phyloP scores from a whole-genome alignment of 1,140 invertebrate species.

The Mesaphorura yosii region DNA sequence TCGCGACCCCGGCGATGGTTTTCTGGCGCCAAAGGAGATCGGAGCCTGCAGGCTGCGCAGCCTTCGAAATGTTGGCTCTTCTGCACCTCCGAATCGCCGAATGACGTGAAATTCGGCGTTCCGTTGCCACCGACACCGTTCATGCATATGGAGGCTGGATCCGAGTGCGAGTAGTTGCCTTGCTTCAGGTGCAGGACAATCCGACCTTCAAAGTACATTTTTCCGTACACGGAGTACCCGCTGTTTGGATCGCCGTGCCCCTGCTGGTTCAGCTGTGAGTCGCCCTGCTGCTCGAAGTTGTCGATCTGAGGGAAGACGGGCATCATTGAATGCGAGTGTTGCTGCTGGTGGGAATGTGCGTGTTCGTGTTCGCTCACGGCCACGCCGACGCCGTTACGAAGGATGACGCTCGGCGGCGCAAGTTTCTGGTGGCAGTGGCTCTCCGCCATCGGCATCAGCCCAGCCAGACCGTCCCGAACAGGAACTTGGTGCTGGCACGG shows the following conservation, averaged over 20 bases:
- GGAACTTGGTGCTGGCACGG: slow-evolving; percentile 11
- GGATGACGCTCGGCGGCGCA: background rate
- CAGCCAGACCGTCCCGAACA: slow-evolving; percentile 5
- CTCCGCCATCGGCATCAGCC: slow-evolving; percentile 6
- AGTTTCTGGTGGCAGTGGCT: background rate
- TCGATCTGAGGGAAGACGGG: background rate
- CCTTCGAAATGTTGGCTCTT: slow-evolving; percentile 9
- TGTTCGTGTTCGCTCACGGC: background rate
- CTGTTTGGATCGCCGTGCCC: slow-evolving; percentile 10
- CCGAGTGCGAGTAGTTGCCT: slow-evolving; percentile 3
- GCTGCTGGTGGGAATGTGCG: slow-evolving; percentile 1
- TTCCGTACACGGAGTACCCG: slow-evolving; percentile 20
- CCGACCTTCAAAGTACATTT: slow-evolving; percentile 23
- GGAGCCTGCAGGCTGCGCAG: slow-evolving; percentile 20
- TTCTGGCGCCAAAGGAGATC: background rate
- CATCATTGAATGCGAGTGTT: slow-evolving; percentile 1
- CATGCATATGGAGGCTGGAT: no score
- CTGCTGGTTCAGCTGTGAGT: background rate
- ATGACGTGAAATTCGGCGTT: slow-evolving; percentile 1
- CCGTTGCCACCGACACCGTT: background rate
- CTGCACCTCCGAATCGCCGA: background rate
- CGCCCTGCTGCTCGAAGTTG: background rate
- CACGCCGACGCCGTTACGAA: background rate
- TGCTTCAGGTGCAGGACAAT: slow-evolving; percentile 26
- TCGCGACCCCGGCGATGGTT: slow-evolving; percentile 8